Evolutionary conservation across 2,888 invertebrate species (phyloP).

Genomic region (Polydrusus pterygomalis): DNA sequence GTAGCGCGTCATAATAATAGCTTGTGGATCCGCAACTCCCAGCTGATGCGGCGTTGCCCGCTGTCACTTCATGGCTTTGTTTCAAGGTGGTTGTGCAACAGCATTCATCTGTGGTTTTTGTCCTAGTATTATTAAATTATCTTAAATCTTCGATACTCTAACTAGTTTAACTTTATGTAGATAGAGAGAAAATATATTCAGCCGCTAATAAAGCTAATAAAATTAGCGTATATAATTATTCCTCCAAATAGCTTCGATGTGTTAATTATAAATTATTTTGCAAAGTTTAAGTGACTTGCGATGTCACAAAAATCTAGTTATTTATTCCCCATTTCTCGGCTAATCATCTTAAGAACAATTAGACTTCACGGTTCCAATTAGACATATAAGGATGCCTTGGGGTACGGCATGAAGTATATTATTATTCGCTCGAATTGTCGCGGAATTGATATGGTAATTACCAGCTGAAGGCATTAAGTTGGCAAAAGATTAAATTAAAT

Average conservation of each 20-base stretch:
- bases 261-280: neutral
- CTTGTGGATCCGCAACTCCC: too few relatives aligned
- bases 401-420: constrained; percentile 24
- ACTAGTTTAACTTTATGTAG: neutral
- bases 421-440: constrained; percentile 32
- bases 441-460: constrained; percentile 22
- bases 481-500: constrained; percentile 16
- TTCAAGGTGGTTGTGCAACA: too few relatives aligned
- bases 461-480: constrained; percentile 19
- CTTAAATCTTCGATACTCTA: neutral
- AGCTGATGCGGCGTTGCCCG: too few relatives aligned
- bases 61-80: too few relatives aligned
- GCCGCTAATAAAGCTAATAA: neutral
- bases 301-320: constrained; percentile 2
- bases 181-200: neutral
- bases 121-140: too few relatives aligned
- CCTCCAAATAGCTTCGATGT: neutral
- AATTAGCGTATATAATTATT: neutral
- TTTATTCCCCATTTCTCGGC: neutral
- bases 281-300: neutral
- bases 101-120: too few relatives aligned
- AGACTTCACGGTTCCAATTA: neutral
- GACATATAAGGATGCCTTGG: neutral
- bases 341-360: constrained; percentile 4
- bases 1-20: too few relatives aligned